These are phyloP conservation scores for Artemia sp. DNA, from an alignment of 2,888 invertebrate species.

Conservation along the genomic window DNA sequence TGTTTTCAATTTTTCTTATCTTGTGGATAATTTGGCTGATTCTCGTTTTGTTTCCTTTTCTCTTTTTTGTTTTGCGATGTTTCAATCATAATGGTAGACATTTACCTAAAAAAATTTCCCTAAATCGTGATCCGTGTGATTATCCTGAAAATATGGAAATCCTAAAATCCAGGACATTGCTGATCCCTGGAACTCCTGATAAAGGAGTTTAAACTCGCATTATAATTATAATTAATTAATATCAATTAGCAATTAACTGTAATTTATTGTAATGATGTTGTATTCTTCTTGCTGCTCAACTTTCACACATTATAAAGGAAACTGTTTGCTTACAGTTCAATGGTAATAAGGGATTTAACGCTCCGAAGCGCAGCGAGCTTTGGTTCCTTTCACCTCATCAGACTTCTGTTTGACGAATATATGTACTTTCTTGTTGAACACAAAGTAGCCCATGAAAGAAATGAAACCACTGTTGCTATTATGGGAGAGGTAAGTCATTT, in stretches of 20 bases:
- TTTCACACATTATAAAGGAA: neutral
- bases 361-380: constrained; percentile 91
- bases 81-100: no score
- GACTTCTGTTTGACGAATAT: constrained; percentile 94
- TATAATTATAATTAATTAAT: no score
- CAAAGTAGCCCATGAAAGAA: constrained; percentile 75
- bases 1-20: no score
- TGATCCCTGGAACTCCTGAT: neutral
- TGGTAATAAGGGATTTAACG: constrained; percentile 93
- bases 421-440: constrained; percentile 97
- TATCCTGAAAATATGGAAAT: no score
- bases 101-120: no score
- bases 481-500: constrained; percentile 47
- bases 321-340: constrained; percentile 47
- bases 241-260: no score
- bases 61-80: no score
- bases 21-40: no score
- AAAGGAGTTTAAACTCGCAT: neutral
- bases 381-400: constrained; percentile 94
- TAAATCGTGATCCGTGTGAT: no score
- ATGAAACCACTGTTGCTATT: constrained; percentile 84
- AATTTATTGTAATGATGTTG: no score
- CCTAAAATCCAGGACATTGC: neutral
- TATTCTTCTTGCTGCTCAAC: neutral
- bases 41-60: no score